phyloP scores from a whole-genome alignment of 2,113 vertebrate genomes.

The Collichthys lucidus region DNA sequence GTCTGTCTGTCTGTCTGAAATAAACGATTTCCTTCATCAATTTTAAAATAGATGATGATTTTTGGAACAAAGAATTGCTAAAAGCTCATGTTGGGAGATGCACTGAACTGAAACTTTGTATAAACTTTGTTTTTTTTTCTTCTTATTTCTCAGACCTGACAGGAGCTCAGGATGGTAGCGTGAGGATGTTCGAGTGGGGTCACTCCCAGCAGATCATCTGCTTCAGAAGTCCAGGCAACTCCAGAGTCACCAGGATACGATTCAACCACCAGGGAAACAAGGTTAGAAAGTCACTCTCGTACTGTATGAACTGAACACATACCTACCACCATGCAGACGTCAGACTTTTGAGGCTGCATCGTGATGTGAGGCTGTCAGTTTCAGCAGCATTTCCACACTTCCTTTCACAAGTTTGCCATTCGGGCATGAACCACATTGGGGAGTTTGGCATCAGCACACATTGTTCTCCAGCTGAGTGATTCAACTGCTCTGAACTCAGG shows the following conservation, averaged over 20 bases:
- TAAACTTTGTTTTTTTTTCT: neutral
- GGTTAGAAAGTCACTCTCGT: conserved; percentile 75
- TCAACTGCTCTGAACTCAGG: conserved; percentile 54
- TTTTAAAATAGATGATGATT: conserved; percentile 31
- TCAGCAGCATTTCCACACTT: conserved; percentile 44
- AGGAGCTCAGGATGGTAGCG: conserved; percentile 97
- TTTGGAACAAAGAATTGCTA: conserved; percentile 20
- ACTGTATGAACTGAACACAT: neutral
- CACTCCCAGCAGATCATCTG: conserved; percentile 97
- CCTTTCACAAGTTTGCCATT: conserved; percentile 26
- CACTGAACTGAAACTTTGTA: neutral
- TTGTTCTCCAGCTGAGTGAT: conserved; percentile 61
- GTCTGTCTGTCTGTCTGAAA: neutral
- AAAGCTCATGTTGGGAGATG: conserved; percentile 31
- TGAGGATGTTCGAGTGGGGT: conserved; percentile 99
- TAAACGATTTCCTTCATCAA: conserved; percentile 25
- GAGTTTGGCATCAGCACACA: conserved; percentile 53
- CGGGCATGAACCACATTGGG: conserved; percentile 42
- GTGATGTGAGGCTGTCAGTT: conserved; percentile 41
- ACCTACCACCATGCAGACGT: conserved; percentile 10
- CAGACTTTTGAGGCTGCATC: conserved; percentile 3
- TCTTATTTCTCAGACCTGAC: conserved; percentile 88
- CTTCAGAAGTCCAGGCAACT: conserved; percentile 95
- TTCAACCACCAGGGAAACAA: conserved; percentile 99
- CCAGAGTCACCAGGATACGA: conserved; percentile 94